A percentile compares a stretch with the other conserved stretches of the same genome.
Evolutionary conservation across 2,888 invertebrate genomes (phyloP).

Genomic region (Hydraecia micacea): DNA sequence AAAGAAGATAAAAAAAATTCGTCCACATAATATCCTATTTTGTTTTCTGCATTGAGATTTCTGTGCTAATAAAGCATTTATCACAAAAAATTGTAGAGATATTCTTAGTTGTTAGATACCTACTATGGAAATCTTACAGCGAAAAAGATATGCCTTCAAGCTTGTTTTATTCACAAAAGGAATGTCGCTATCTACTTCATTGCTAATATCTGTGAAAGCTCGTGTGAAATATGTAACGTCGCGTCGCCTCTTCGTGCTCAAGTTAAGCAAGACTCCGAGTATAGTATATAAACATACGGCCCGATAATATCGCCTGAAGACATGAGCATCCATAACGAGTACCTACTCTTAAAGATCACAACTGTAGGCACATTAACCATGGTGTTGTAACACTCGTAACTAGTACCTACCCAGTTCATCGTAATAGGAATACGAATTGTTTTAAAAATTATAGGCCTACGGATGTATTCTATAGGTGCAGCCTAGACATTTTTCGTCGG

Average conservation of each 20-base stretch:
- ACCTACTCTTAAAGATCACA: conserved; percentile 25
- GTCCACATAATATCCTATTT: too few species aligned
- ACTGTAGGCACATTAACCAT: conserved; percentile 17
- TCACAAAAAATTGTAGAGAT: neutral
- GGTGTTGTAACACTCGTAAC: conserved; percentile 21
- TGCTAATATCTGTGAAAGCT: conserved; percentile 29
- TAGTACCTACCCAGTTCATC: neutral
- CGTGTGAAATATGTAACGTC: conserved; percentile 30
- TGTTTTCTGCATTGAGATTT: too few species aligned
- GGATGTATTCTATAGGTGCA: neutral
- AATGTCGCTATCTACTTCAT: conserved; percentile 23
- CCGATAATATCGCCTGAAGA: conserved; percentile 31
- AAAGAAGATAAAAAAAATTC: too few species aligned
- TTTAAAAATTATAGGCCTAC: neutral
- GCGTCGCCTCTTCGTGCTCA: conserved; percentile 1
- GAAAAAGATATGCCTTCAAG: neutral
- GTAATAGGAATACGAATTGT: conserved; percentile 3
- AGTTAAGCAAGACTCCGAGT: conserved; percentile 36
- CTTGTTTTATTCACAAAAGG: conserved; percentile 29
- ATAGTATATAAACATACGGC: neutral
- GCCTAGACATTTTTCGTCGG: neutral
- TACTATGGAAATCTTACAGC: neutral
- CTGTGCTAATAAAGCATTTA: too few species aligned
- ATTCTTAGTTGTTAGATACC: neutral
- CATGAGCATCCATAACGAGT: conserved; percentile 36